phyloP scores from a whole-genome alignment of 2,113 vertebrate genomes.

The Triplophysa dalaica region DNA sequence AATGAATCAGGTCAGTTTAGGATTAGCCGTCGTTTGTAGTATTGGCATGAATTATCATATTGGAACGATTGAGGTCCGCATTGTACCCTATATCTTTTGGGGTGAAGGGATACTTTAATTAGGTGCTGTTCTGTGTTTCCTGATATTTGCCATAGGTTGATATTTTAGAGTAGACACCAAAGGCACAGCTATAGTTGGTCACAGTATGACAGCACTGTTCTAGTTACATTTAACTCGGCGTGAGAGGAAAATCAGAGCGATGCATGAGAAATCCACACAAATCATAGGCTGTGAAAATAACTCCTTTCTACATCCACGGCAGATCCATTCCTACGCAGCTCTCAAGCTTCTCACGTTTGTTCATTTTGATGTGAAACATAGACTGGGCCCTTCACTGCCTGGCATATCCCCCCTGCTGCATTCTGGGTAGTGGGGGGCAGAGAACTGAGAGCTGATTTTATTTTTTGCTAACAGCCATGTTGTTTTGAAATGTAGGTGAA shows the following conservation, averaged over 20 bases:
- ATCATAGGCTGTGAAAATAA: slow-evolving; percentile 24
- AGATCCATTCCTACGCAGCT: slow-evolving; percentile 63
- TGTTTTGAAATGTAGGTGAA: slow-evolving; percentile 77
- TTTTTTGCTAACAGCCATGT: slow-evolving; percentile 68
- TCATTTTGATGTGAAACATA: slow-evolving; percentile 57
- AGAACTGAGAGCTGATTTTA: slow-evolving; percentile 60
- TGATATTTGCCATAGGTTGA: background rate
- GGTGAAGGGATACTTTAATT: slow-evolving; percentile 16
- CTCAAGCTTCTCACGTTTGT: slow-evolving; percentile 63
- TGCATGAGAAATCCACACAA: slow-evolving; percentile 60
- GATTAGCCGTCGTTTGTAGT: slow-evolving; percentile 31
- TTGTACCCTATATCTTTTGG: background rate
- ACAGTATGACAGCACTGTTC: slow-evolving; percentile 61
- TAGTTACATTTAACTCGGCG: slow-evolving; percentile 53
- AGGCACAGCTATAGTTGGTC: slow-evolving; percentile 39
- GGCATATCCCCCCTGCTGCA: slow-evolving; percentile 44
- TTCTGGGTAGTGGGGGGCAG: slow-evolving; percentile 14
- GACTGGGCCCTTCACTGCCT: slow-evolving; percentile 64
- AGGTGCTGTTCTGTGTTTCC: slow-evolving; percentile 23
- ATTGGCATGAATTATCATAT: slow-evolving; percentile 28
- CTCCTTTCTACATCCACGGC: slow-evolving; percentile 49
- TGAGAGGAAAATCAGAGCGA: slow-evolving; percentile 62
- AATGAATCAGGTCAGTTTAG: slow-evolving; percentile 29
- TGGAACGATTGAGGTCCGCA: slow-evolving; percentile 2
- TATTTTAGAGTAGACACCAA: slow-evolving; percentile 15